Evolutionary conservation across 2,113 vertebrate genomes (phyloP).

Genomic region (Aphyosemion australe): DNA sequence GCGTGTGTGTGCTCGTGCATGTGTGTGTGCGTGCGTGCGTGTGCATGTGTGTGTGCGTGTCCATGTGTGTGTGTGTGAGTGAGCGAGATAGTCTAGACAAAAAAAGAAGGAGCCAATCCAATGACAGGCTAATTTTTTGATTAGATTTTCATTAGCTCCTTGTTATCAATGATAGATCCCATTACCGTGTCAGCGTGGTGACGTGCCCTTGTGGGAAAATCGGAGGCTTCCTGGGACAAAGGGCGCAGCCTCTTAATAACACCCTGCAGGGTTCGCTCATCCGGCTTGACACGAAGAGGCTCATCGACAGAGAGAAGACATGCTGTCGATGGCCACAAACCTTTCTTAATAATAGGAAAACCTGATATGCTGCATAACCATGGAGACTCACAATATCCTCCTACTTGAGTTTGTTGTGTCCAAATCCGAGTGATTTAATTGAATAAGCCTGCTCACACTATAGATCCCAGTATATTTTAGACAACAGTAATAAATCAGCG

Average conservation of each 20-base stretch:
- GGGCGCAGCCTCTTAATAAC: constrained; percentile 30
- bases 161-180: constrained; percentile 71
- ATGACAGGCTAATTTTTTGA: constrained; percentile 52
- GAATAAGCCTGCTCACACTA: constrained; percentile 57
- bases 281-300: constrained; percentile 47
- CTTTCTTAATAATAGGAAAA: constrained; percentile 21
- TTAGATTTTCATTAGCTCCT: constrained; percentile 74
- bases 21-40: too few relatives aligned
- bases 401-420: constrained; percentile 29
- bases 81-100: constrained; percentile 16
- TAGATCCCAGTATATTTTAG: constrained; percentile 64
- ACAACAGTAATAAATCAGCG: constrained; percentile 75
- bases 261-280: constrained; percentile 44
- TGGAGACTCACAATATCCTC: constrained; percentile 34
- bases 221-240: constrained; percentile 29
- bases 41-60: neutral
- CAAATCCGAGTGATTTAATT: constrained; percentile 69
- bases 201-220: constrained; percentile 54
- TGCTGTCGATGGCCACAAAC: constrained; percentile 11
- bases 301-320: constrained; percentile 22
- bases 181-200: constrained; percentile 65
- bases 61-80: neutral
- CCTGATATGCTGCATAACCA: constrained; percentile 20
- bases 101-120: constrained; percentile 30
- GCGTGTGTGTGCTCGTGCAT: too few relatives aligned